Conservation (phyloP, 2,113 vertebrate genomes). For the Nanorana parkeri region DNA sequence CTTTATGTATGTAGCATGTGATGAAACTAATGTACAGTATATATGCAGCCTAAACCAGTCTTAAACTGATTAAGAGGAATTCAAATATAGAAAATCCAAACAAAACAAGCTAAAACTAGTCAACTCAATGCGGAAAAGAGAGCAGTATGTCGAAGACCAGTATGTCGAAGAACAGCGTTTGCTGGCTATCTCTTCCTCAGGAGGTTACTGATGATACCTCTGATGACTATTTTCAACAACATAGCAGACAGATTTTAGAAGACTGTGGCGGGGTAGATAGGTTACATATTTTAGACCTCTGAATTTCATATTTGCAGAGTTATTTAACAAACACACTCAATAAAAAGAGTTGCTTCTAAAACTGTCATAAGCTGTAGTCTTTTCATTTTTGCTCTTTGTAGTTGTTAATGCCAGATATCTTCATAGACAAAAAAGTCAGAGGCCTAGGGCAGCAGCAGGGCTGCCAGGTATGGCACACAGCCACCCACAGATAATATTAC, state of each 20-base stretch:
- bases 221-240: neutral
- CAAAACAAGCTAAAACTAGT: conserved; percentile 34
- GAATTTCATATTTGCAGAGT: no score
- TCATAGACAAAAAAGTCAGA: no score
- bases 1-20: neutral
- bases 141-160: neutral
- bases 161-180: neutral
- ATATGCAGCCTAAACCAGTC: conserved; percentile 15
- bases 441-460: no score
- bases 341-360: no score
- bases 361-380: no score
- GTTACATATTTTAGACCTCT: no score
- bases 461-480: no score
- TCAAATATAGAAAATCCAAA: neutral
- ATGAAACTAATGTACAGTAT: neutral
- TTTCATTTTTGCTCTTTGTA: no score
- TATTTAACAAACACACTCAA: no score
- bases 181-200: neutral
- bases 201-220: neutral
- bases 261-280: no score
- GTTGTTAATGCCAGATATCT: no score
- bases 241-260: neutral
- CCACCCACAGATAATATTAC: no score
- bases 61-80: neutral
- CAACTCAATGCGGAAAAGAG: neutral